Evolutionary conservation across 2,888 invertebrate species (phyloP).

Genomic region (Tiphia femorata): DNA sequence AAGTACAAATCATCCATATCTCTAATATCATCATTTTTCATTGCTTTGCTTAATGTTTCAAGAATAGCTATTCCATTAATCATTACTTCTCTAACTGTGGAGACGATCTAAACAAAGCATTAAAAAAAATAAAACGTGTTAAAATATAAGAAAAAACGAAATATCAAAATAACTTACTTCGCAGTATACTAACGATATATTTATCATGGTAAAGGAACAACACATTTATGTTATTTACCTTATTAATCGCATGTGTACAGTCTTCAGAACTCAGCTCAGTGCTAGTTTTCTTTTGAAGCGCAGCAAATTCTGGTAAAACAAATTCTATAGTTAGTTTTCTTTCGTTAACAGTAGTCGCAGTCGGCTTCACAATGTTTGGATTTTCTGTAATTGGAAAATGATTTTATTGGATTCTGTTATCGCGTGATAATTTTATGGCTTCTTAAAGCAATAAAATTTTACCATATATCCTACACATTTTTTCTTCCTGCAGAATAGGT

Average conservation of each 20-base stretch:
- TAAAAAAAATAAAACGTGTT: constrained; percentile 26
- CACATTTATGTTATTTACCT: too few species aligned
- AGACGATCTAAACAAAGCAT: too few species aligned
- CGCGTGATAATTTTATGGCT: neutral
- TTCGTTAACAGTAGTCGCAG: constrained; percentile 53
- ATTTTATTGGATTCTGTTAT: neutral
- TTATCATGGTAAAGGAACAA: too few species aligned
- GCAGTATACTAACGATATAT: neutral
- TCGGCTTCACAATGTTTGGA: constrained; percentile 62
- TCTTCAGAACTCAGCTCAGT: constrained; percentile 57
- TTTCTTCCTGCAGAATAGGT: constrained; percentile 63
- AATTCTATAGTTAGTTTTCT: constrained; percentile 58
- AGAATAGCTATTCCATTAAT: constrained; percentile 57
- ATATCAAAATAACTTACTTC: neutral
- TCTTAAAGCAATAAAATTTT: constrained; percentile 16
- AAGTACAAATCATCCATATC: constrained; percentile 66
- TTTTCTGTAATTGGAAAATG: constrained; percentile 58
- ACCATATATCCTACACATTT: constrained; percentile 62
- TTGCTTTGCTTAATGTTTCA: constrained; percentile 56
- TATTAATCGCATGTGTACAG: constrained; percentile 57
- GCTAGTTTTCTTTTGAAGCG: constrained; percentile 52
- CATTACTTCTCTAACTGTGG: constrained; percentile 58
- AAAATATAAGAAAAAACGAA: neutral
- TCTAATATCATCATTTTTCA: constrained; percentile 64
- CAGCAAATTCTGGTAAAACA: constrained; percentile 54